Evolutionary conservation across 2,888 invertebrate genomes (phyloP).

Genomic region (Norana najaformis): DNA sequence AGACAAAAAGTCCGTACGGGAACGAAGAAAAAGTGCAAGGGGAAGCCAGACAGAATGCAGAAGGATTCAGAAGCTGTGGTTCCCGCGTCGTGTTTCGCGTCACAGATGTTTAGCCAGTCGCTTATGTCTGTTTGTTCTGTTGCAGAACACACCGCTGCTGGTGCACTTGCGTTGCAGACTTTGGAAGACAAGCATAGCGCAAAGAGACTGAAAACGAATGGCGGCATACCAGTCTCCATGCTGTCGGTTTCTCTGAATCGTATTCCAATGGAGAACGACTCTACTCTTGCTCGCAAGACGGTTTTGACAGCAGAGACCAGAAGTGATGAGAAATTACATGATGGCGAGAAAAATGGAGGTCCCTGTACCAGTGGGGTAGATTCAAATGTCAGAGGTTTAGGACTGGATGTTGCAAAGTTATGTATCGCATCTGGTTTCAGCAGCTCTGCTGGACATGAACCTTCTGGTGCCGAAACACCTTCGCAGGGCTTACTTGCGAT

Average conservation of each 20-base stretch:
- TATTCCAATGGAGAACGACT: not conserved
- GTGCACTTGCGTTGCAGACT: not conserved
- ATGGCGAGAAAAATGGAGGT: not conserved
- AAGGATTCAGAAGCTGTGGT: not conserved
- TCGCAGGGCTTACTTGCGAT: not conserved
- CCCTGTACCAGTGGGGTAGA: not conserved
- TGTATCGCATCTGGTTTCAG: not conserved
- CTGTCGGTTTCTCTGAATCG: not conserved
- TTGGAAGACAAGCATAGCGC: not conserved
- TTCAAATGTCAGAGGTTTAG: not conserved
- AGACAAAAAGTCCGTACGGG: not conserved
- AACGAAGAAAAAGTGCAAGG: conserved; percentile 4
- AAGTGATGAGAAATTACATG: not conserved
- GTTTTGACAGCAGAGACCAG: not conserved
- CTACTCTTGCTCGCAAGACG: not conserved
- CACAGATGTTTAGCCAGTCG: not conserved
- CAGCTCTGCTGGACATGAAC: not conserved
- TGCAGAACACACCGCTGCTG: not conserved
- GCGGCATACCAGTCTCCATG: not conserved
- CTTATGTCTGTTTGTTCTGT: not conserved
- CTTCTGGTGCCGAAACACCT: not conserved
- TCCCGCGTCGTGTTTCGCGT: not conserved
- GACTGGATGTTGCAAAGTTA: not conserved
- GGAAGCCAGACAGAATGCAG: not conserved
- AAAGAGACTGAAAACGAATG: not conserved